phyloP scores from a whole-genome alignment of 2,797 vertebrate genomes.

The Clarias platycephalus region DNA sequence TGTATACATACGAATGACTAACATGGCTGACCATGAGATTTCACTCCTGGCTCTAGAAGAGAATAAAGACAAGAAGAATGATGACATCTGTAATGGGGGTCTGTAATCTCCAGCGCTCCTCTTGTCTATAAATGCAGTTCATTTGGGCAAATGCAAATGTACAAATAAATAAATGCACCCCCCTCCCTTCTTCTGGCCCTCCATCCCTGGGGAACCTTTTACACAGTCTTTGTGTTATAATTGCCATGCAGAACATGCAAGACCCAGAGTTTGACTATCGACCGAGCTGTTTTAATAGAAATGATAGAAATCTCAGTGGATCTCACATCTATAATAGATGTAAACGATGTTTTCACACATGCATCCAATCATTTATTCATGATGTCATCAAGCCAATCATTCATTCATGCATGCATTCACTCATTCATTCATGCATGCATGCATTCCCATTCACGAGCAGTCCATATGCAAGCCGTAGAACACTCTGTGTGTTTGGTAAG shows the following conservation, averaged over 20 bases:
- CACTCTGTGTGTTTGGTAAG: slow-evolving; percentile 83
- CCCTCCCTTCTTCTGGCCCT: neutral
- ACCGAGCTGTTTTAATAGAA: slow-evolving; percentile 71
- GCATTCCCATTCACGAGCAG: neutral
- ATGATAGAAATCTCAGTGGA: slow-evolving; percentile 63
- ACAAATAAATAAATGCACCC: slow-evolving; percentile 6
- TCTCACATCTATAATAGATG: neutral
- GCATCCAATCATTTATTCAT: neutral
- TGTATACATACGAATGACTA: neutral
- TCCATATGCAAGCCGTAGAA: slow-evolving; percentile 9
- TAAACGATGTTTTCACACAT: neutral
- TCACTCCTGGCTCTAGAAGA: neutral
- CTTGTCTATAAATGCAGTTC: neutral
- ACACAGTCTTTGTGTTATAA: slow-evolving; percentile 32
- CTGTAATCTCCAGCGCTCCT: neutral
- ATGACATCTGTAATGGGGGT: neutral
- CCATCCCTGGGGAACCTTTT: neutral
- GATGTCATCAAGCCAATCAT: neutral
- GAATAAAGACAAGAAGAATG: neutral
- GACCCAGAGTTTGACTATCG: slow-evolving; percentile 42
- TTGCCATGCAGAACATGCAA: slow-evolving; percentile 51
- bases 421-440: neutral
- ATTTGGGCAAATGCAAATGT: slow-evolving; percentile 1
- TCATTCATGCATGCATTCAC: neutral
- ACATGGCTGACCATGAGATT: neutral